Evolutionary conservation across 2,797 vertebrate genomes (phyloP).

Genomic region (Antrozous pallidus): DNA sequence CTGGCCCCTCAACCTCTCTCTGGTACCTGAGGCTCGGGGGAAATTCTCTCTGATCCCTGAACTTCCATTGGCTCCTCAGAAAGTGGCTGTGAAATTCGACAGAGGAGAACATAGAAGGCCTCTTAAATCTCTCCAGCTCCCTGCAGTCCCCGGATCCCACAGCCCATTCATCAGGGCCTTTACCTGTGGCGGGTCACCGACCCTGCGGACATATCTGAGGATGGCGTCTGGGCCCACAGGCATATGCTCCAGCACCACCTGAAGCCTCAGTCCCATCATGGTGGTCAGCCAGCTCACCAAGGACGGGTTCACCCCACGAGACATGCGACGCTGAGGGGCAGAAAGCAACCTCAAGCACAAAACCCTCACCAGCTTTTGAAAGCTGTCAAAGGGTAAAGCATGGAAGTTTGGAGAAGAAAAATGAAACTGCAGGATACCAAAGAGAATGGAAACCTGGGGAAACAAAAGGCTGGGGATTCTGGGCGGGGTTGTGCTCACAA

Average conservation of each 20-base stretch:
- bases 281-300: slow-evolving; percentile 95
- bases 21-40: slow-evolving; percentile 68
- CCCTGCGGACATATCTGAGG: slow-evolving; percentile 86
- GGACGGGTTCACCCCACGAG: slow-evolving; percentile 91
- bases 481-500: slow-evolving; percentile 83
- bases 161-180: background rate
- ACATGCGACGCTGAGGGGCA: slow-evolving; percentile 88
- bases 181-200: slow-evolving; percentile 78
- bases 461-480: background rate
- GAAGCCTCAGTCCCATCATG: slow-evolving; percentile 94
- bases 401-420: background rate
- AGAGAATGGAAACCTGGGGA: background rate
- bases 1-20: background rate
- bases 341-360: background rate
- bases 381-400: background rate
- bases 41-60: slow-evolving; percentile 77
- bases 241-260: slow-evolving; percentile 93
- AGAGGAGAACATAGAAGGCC: background rate
- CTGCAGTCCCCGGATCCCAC: too few relatives aligned
- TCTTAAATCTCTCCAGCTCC: background rate
- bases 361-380: background rate
- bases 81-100: slow-evolving; percentile 53
- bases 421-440: background rate
- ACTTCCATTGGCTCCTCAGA: slow-evolving; percentile 80
- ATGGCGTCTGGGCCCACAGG: slow-evolving; percentile 91